Evolutionary conservation across 2,113 vertebrate species (phyloP).

Genomic region (Aplodontia rufa): DNA sequence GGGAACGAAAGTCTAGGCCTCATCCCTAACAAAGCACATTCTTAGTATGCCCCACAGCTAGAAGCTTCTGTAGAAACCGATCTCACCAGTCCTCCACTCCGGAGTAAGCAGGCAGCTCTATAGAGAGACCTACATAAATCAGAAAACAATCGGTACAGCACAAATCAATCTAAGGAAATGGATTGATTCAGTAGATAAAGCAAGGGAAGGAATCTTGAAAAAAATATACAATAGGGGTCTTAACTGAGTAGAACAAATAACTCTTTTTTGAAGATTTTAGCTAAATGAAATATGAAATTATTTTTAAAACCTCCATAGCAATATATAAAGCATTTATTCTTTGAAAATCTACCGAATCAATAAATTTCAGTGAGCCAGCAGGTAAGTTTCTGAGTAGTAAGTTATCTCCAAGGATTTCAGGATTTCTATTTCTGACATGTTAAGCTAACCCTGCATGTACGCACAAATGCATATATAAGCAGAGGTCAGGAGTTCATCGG

Average conservation of each 20-base stretch:
- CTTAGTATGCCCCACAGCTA: neutral
- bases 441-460: neutral
- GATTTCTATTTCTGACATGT: constrained; percentile 32
- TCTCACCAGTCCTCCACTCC: neutral
- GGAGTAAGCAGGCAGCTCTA: neutral
- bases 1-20: neutral
- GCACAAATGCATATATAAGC: neutral
- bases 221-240: constrained; percentile 68
- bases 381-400: neutral
- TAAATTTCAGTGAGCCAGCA: neutral
- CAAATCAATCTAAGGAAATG: constrained; percentile 68
- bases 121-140: constrained; percentile 46
- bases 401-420: constrained; percentile 16
- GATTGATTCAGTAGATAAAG: constrained; percentile 58
- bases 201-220: constrained; percentile 69
- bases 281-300: constrained; percentile 17
- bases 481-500: neutral
- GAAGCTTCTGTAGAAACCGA: constrained; percentile 42
- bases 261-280: constrained; percentile 25
- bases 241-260: constrained; percentile 39
- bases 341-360: constrained; percentile 24
- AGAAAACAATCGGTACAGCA: constrained; percentile 45
- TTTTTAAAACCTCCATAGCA: constrained; percentile 30
- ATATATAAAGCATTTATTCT: constrained; percentile 32
- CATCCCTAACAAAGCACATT: neutral